These are phyloP conservation scores for Anthopleura xanthogrammica DNA, from an alignment of 92 coral and sea anemone species.

Conservation along the genomic window DNA sequence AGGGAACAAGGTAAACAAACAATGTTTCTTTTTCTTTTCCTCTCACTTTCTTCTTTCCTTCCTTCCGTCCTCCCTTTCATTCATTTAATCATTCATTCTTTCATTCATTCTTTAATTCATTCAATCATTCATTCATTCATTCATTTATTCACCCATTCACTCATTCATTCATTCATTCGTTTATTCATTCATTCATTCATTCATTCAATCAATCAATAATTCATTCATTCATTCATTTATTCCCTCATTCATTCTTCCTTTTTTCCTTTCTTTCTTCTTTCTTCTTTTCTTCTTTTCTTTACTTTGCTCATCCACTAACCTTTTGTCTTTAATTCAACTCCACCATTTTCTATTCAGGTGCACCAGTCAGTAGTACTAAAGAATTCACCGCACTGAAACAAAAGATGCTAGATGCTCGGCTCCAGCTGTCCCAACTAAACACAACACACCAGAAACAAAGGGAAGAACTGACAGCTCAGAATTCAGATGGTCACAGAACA, in stretches of 20 bases:
- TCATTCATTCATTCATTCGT: neutral
- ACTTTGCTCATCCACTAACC: neutral
- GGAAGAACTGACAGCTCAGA: conserved; percentile 29
- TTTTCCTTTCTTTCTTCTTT: neutral
- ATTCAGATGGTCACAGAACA: conserved; percentile 10
- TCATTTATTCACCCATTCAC: too few relatives aligned
- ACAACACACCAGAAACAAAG: conserved; percentile 48
- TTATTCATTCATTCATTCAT: too few relatives aligned
- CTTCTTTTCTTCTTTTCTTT: neutral
- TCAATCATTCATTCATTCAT: neutral
- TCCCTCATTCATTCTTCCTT: neutral
- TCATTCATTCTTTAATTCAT: neutral
- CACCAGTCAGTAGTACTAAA: conserved; percentile 25
- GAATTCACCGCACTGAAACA: conserved; percentile 37
- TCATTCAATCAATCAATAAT: neutral
- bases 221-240: too few relatives aligned
- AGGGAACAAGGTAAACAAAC: conserved; percentile 9
- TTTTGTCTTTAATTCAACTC: neutral
- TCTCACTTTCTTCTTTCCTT: neutral
- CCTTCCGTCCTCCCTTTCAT: neutral
- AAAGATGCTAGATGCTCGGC: conserved; percentile 52
- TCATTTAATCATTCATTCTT: too few relatives aligned
- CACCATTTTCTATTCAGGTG: conserved; percentile 24
- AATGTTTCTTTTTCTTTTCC: neutral
- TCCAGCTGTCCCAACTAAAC: conserved; percentile 48